Evolutionary conservation across 2,888 invertebrate species (phyloP), one percentile per base, ranked within the genome.

Genomic region (Morpho helenor): DNA sequence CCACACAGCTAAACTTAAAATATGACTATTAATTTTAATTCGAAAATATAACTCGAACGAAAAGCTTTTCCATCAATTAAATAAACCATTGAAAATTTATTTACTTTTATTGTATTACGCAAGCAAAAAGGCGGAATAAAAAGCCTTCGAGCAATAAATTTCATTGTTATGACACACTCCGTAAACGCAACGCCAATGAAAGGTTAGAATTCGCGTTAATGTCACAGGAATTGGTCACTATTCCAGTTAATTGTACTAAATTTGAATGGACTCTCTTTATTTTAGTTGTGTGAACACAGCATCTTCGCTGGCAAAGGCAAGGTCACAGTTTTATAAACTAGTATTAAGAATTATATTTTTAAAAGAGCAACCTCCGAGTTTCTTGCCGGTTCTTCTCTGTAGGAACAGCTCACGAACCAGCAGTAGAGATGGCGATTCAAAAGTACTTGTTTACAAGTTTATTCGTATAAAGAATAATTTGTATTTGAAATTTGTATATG

Each of bases 101-200:
- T 46, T 40, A 46, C 52, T 22, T 40, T 46, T 41, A 40, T 31
- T 31, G 40, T 53, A 44, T 41, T 43, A 45, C 10, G 44, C 22
- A 55, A 58, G 52, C 47, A 49, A 57, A 47, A 10, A 52, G 42
- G 49, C 49, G 22, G 53, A 40, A 53, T 49, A 46, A 63, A 61
- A 63, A 59, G 49, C 55, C 50, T 60, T 22, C 39, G 52, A 63
- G 65, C 56, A 49, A 66, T 74, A 70, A 74, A 71, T 68, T 68
- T 68, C 52, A 68, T 67, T 74, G 69, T 75, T 74, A 75, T 75
- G 69, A 68, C 71, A 70, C 64, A 63, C 66, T 69, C 63, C 52
- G 69, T 66, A 60, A 74, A 73, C 64, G 61, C 60, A 62, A 59
- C 59, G 64, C 63, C 60, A 68, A 67, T 70, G 70, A 64, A 65